phyloP scores from a whole-genome alignment of 1,140 invertebrate genomes.

The Oncopeltus fasciatus region DNA sequence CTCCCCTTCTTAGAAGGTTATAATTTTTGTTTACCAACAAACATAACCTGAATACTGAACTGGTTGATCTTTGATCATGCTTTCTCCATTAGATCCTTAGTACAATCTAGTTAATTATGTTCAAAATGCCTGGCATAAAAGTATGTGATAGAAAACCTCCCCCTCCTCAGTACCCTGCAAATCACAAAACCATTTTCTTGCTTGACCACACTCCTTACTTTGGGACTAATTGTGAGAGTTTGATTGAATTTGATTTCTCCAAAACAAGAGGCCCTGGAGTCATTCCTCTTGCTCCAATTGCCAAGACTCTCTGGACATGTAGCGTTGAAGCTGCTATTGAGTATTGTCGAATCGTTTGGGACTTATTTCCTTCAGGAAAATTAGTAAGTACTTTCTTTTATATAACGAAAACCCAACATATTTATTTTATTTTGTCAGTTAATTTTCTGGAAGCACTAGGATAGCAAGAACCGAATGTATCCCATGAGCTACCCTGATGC shows the following conservation, averaged over 20 bases:
- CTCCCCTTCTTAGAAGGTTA: no score
- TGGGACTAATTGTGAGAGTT: constrained; percentile 68
- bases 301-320: constrained; percentile 88
- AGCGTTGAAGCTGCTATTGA: constrained; percentile 86
- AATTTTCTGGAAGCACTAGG: no score
- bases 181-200: constrained; percentile 90
- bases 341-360: constrained; percentile 92
- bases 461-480: no score
- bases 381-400: constrained; percentile 40
- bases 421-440: no score
- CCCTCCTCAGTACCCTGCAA: constrained; percentile 41
- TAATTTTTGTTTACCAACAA: no score
- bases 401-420: neutral
- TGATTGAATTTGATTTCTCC: constrained; percentile 75
- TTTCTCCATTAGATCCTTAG: neutral
- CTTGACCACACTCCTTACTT: constrained; percentile 84
- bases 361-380: constrained; percentile 79
- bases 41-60: no score
- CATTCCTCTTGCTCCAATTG: constrained; percentile 62
- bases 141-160: neutral
- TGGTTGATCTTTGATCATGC: no score
- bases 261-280: constrained; percentile 51
- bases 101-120: neutral
- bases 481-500: no score
- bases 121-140: neutral